These are phyloP conservation scores for Odontamblyopus lacepedii DNA, from an alignment of 2,797 vertebrate species.

Conservation along the genomic window DNA sequence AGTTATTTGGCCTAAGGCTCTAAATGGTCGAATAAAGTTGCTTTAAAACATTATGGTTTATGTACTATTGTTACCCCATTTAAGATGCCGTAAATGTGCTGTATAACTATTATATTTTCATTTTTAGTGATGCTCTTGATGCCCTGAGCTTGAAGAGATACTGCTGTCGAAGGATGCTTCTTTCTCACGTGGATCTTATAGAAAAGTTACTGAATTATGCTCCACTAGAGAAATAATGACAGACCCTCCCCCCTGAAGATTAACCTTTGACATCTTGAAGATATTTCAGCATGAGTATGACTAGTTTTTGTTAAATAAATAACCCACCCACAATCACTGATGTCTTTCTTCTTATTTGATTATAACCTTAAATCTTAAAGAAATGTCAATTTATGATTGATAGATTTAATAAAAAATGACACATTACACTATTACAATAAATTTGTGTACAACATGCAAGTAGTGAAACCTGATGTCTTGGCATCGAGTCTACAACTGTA, in stretches of 20 bases:
- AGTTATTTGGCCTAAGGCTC: too few relatives aligned
- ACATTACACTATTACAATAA: slow-evolving; percentile 46
- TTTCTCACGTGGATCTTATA: slow-evolving; percentile 96
- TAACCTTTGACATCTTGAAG: not conserved
- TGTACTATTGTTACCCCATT: not conserved
- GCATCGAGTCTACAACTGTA: slow-evolving; percentile 48
- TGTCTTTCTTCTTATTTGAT: not conserved
- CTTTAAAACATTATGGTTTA: too few relatives aligned
- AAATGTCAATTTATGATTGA: slow-evolving; percentile 5
- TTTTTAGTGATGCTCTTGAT: slow-evolving; percentile 89
- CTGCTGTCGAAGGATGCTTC: slow-evolving; percentile 95
- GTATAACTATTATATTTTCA: not conserved
- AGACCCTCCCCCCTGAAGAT: not conserved
- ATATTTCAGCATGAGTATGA: not conserved
- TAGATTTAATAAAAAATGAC: slow-evolving; percentile 62
- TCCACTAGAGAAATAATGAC: slow-evolving; percentile 88
- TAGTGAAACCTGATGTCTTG: slow-evolving; percentile 40
- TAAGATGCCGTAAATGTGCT: not conserved
- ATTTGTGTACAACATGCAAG: slow-evolving; percentile 52
- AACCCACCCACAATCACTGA: not conserved
- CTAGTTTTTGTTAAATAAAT: not conserved
- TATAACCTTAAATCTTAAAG: not conserved
- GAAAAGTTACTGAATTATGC: slow-evolving; percentile 98
- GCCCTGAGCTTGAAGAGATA: slow-evolving; percentile 93
- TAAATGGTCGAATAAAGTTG: too few relatives aligned